Base-by-base conservation (phyloP, 2,113 vertebrate species). In the Ptychochromis oligacanthus region DNA sequence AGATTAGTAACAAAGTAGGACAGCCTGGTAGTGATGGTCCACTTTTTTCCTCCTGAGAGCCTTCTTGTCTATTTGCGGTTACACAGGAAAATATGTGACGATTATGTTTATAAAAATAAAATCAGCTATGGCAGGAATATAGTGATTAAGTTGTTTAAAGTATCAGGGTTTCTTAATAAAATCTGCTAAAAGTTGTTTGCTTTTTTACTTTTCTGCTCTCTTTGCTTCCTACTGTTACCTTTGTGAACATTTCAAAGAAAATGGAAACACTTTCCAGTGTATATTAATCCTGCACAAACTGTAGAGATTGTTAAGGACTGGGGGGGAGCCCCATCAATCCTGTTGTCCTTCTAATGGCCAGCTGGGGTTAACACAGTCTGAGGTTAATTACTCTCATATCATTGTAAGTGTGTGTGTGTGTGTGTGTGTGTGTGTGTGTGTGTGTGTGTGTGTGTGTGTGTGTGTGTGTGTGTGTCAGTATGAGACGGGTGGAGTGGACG, bases 311-410 rank as follows among this genome's bases (percentile, higher is more conserved):
- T 87, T 72, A 93, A 94, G 90, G 94, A 94, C 94, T 91, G 84
- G 85, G 88, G 87, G 86, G 88, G 83, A 86, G 86, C 64, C 75
- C 92, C 96, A 96, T 96, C 94, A 95, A 96, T 96, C 95, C 92
- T 93, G 89, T 92, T 95, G 95, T 94, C 94, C 95, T 95, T 94
- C 94, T 95, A 95, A 95, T 94, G 94, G 94, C 94, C 93, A 94
- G 92, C 88, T 88, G 88, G 93, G 94, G 92, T 92, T 93, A 93
- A 92, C 90, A 85, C 92, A 95, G 95, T 93, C 95, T 91, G 94
- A 96, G 96, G 95, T 96, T 96, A 96, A 96, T 96, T 95, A 96
- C 95, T 95, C 93, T 93, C 94, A 95, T 94, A 94, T 94, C 92
- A 86, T 74, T 80, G 89, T 52, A 49, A 38, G 83, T 24, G 6